phyloP scores from a whole-genome alignment of 2,113 vertebrate genomes.

The Aldabrachelys gigantea region DNA sequence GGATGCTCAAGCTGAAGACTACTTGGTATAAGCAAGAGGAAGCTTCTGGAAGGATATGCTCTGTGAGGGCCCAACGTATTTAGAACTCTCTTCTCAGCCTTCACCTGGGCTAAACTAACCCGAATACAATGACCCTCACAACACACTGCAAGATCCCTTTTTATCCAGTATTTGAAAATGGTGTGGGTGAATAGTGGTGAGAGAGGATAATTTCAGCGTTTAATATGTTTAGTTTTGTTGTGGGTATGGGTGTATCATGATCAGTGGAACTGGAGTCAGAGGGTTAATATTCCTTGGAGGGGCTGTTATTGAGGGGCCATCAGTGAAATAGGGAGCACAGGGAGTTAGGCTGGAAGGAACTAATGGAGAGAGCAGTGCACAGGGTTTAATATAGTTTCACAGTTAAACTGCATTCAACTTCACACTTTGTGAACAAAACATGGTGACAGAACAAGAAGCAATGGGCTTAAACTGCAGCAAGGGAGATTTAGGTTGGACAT shows the following conservation, averaged over 20 bases:
- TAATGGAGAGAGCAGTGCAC: too few species aligned
- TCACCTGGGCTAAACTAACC: background rate
- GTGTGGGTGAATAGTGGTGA: rapidly evolving
- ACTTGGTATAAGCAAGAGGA: background rate
- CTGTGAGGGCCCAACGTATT: background rate
- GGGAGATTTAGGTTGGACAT: too few species aligned
- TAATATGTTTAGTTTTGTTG: background rate
- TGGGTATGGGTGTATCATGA: background rate
- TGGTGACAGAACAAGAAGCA: background rate
- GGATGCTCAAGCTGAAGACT: background rate
- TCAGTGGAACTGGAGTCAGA: background rate
- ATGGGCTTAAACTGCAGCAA: too few species aligned
- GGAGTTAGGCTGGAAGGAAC: too few species aligned
- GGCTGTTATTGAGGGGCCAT: background rate
- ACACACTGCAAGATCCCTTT: background rate
- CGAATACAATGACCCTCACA: background rate
- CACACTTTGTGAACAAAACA: too few species aligned
- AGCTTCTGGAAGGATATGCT: background rate
- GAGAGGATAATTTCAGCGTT: background rate
- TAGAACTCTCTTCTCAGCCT: background rate
- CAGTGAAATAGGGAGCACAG: too few species aligned
- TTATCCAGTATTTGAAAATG: background rate
- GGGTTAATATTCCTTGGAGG: background rate
- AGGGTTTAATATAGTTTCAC: too few species aligned
- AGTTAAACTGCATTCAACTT: too few species aligned